These are phyloP conservation scores for Poeciliopsis presidionis DNA, from an alignment of 2,797 vertebrate species.

Conservation along the genomic window DNA sequence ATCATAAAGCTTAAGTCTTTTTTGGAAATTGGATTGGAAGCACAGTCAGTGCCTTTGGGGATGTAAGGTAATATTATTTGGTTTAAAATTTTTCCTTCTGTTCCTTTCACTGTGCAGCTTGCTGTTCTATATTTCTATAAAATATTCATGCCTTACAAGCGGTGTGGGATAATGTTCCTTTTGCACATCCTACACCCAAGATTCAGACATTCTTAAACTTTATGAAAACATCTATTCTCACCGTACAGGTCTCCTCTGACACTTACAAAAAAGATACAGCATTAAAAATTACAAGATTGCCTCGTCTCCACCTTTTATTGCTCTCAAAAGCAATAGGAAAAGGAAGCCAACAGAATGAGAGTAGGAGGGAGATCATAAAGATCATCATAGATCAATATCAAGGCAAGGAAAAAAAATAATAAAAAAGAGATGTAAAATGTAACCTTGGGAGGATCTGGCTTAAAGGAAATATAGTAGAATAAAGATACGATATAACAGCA, in stretches of 20 bases:
- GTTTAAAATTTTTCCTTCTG: constrained; percentile 26
- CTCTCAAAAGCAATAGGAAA: constrained; percentile 7
- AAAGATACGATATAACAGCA: constrained; percentile 18
- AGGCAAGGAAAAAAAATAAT: neutral
- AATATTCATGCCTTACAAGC: constrained; percentile 59
- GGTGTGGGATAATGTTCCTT: constrained; percentile 42
- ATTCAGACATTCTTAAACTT: constrained; percentile 44
- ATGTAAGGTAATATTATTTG: constrained; percentile 47
- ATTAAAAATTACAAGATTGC: constrained; percentile 23
- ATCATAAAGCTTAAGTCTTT: constrained; percentile 78
- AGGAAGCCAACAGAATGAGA: neutral
- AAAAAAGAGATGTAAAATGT: neutral
- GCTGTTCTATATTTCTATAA: constrained; percentile 41
- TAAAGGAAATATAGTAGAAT: constrained; percentile 18
- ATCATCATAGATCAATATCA: constrained; percentile 30
- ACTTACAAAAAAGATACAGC: constrained; percentile 14
- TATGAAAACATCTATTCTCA: constrained; percentile 55
- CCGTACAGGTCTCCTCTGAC: constrained; percentile 31
- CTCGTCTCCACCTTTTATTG: constrained; percentile 9
- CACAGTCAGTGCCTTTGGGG: constrained; percentile 63
- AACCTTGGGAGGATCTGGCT: constrained; percentile 11
- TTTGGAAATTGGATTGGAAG: constrained; percentile 78
- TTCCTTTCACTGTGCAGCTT: constrained; percentile 3
- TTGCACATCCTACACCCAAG: constrained; percentile 18
- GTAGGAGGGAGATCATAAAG: constrained; percentile 23